Percentiles rank a stretch among this genome's conserved stretches.
Evolutionary conservation across 2,888 invertebrate species (phyloP).

Genomic region (Drosophila rellima): DNA sequence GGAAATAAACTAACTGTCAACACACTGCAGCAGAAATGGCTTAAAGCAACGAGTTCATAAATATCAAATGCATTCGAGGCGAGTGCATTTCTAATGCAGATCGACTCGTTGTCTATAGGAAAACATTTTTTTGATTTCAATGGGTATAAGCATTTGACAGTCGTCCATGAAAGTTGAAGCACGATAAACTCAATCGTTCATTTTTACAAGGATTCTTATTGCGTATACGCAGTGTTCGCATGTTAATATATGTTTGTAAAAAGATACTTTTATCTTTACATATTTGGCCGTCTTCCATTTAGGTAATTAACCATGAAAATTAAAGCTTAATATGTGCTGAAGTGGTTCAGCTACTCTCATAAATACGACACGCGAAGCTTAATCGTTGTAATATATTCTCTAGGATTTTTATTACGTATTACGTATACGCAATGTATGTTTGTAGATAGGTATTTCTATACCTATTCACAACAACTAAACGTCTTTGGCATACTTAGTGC

Average conservation of each 20-base stretch:
- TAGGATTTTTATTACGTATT: background rate
- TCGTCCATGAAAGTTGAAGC: background rate
- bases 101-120: conserved; percentile 2
- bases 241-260: background rate
- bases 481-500: conserved; percentile 42
- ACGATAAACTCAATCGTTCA: background rate
- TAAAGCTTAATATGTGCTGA: too few species aligned
- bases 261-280: too few species aligned
- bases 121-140: background rate
- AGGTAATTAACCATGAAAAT: too few species aligned
- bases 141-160: background rate
- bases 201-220: background rate
- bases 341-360: too few species aligned
- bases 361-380: too few species aligned
- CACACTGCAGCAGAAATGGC: conserved; percentile 23
- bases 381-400: background rate
- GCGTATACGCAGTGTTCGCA: conserved; percentile 18
- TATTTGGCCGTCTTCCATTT: too few species aligned
- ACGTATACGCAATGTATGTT: conserved; percentile 12
- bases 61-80: conserved; percentile 15
- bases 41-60: conserved; percentile 19
- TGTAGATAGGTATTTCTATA: conserved; percentile 7
- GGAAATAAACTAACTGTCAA: conserved; percentile 28
- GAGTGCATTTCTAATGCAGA: conserved; percentile 9
- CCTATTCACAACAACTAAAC: conserved; percentile 34